Evolutionary conservation across 2,888 invertebrate genomes (phyloP), one percentile per base, ranked within the genome.

Genomic region (Neelides folsomi): DNA sequence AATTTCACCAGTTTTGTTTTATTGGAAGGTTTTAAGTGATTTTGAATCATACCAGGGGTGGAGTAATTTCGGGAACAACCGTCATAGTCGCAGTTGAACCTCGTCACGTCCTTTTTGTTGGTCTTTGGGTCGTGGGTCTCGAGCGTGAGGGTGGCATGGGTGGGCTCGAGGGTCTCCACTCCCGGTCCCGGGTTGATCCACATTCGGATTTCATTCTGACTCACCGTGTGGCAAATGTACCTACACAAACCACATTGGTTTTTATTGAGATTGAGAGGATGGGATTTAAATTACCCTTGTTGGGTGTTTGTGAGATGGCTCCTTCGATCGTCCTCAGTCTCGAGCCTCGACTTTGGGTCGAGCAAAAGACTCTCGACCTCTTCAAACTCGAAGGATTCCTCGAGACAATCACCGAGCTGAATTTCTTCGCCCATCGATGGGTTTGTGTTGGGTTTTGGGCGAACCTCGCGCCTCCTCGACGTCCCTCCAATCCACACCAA

Each of bases 1-100:
- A 6, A 93, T 93, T 69, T 89, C 92, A 15, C 55, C 55, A 12
- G 52, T 54, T 34, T 54, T 38, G 5, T 45, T 49, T 19, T 56
- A 58, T 50, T 50, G 7, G 50, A 42, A 27, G 27, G 50, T 35
- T 50, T 54, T 37, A 50, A 50, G 16, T 2, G 43, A 51, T 47
- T 1, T 50, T 47, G 2, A 20, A 13, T 6, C 15, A 8, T 19
- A 44, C 41, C 51, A 38, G 49, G 44, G 10, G 53, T 54, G 1
- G 51, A 52, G 71, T 93, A 93, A 51, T 87, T 87, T 65, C 90
- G 76, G 58, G 78, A 76, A 70, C 93, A 93, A 13, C 86, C 87
- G 56, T 85, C 83, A 72, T 83, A 90, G 72, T 89, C 86, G 73
- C 93, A 94, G 67, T 77, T 49, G 40, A 53, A 57, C 6, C 52